A percentile compares a stretch with the other conserved stretches of the same genome.
These are phyloP conservation scores for Urophycis tenuis DNA, from an alignment of 2,797 vertebrate species.

Conservation along the genomic window DNA sequence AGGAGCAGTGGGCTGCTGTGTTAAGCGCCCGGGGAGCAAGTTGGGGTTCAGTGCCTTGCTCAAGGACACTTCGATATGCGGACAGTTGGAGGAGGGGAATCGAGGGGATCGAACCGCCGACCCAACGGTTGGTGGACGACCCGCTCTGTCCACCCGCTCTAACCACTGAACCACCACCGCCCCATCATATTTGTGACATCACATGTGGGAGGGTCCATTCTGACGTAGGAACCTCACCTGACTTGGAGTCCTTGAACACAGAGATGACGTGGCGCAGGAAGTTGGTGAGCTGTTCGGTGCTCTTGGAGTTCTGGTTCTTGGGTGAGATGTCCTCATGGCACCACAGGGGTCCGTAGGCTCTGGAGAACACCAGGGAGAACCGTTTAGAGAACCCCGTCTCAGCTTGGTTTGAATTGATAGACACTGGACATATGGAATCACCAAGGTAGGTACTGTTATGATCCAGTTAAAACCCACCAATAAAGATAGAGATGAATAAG, in stretches of 20 bases:
- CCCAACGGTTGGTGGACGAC: too few species aligned
- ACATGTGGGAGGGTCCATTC: background rate
- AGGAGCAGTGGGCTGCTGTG: too few species aligned
- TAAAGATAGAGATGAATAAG: background rate
- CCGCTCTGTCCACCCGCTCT: too few species aligned
- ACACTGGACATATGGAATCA: background rate
- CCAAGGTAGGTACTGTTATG: background rate
- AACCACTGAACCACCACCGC: too few species aligned
- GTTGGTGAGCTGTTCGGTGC: conserved; percentile 87
- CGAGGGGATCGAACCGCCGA: too few species aligned
- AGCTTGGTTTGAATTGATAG: too few species aligned
- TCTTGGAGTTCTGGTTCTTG: conserved; percentile 93
- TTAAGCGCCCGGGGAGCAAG: too few species aligned
- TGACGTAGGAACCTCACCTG: conserved; percentile 71
- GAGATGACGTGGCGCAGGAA: conserved; percentile 92
- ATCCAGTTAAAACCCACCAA: background rate
- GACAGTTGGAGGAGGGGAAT: too few species aligned
- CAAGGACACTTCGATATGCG: too few species aligned
- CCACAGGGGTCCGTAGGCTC: conserved; percentile 91
- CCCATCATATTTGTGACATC: background rate
- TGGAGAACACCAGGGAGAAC: conserved; percentile 51
- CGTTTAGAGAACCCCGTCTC: background rate
- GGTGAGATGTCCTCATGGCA: conserved; percentile 97
- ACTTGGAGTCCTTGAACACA: conserved; percentile 93
- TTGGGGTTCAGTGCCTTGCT: too few species aligned